Evolutionary conservation across 2,113 vertebrate species (phyloP).

Genomic region (Melanerpes aurifrons): DNA sequence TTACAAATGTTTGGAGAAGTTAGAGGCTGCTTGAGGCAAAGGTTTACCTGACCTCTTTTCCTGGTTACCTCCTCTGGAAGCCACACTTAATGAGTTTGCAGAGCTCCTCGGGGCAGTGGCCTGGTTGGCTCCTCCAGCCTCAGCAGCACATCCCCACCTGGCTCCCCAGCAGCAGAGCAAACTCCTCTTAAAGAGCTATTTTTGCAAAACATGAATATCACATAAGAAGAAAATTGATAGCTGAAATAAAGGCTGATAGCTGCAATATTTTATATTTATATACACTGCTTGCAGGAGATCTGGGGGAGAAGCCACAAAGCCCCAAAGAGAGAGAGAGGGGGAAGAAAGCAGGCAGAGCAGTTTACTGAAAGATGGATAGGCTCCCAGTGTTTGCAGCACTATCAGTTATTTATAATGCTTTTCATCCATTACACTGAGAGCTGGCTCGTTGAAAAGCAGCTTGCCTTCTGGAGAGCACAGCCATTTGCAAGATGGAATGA

Average conservation of each 20-base stretch:
- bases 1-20: neutral
- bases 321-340: neutral
- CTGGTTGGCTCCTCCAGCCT: neutral
- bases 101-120: neutral
- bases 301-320: conserved; percentile 19
- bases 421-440: neutral
- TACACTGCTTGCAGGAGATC: conserved; percentile 30
- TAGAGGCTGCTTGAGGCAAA: neutral
- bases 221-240: conserved; percentile 41
- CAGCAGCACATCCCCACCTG: neutral
- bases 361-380: conserved; percentile 38
- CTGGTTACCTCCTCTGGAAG: neutral
- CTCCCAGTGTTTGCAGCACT: conserved; percentile 2
- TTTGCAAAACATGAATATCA: conserved; percentile 41
- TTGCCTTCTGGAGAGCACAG: neutral
- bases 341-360: neutral
- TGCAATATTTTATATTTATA: conserved; percentile 48
- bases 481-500: neutral
- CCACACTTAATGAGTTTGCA: neutral
- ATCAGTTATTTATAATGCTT: conserved; percentile 59
- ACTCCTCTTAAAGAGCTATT: conserved; percentile 9
- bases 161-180: neutral
- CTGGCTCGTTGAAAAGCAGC: conserved; percentile 12
- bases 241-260: conserved; percentile 46
- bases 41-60: neutral